These are phyloP conservation scores for Bungarus multicinctus DNA, from an alignment of 2,113 vertebrate genomes.

Conservation along the genomic window DNA sequence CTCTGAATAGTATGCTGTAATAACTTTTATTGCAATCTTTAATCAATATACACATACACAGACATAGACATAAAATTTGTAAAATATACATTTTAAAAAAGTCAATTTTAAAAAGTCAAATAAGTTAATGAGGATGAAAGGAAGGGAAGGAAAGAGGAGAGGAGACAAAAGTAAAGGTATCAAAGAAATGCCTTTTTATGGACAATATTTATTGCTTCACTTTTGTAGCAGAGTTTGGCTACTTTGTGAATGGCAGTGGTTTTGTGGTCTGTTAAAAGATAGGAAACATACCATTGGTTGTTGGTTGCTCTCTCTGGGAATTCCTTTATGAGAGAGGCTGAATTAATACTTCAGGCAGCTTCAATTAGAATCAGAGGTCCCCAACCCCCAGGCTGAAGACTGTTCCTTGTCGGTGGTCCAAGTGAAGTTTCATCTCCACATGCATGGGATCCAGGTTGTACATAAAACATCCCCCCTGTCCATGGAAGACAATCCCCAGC, in stretches of 20 bases:
- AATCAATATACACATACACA: neutral
- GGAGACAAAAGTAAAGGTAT: neutral
- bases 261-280: neutral
- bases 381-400: neutral
- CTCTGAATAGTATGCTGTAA: neutral
- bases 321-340: neutral
- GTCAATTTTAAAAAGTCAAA: neutral
- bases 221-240: neutral
- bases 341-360: neutral
- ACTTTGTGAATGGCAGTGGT: neutral
- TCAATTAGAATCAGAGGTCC: neutral
- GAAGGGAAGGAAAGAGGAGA: neutral
- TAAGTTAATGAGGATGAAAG: neutral
- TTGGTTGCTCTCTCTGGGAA: neutral
- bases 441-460: neutral
- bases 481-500: neutral
- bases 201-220: neutral
- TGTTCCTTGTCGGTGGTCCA: neutral
- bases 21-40: neutral
- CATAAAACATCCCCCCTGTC: neutral
- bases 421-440: neutral
- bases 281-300: neutral
- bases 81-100: neutral
- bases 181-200: neutral
- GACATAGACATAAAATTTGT: neutral